Conservation (phyloP, 2,888 invertebrate species). For the Cantharis rufa region DNA sequence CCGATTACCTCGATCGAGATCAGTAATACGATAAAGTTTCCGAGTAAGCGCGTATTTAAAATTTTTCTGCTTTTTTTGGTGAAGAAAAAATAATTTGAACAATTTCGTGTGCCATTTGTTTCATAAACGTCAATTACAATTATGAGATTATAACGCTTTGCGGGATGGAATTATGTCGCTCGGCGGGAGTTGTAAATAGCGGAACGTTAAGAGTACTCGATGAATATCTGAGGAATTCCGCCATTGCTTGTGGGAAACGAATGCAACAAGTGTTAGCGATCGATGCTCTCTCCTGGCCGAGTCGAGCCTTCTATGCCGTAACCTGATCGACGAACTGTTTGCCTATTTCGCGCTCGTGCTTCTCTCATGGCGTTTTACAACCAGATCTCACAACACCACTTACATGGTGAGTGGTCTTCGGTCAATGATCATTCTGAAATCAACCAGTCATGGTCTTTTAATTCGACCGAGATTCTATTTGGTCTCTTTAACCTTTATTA, state of each 20-base stretch:
- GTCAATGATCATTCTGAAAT: constrained; percentile 23
- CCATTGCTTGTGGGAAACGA: constrained; percentile 50
- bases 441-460: constrained; percentile 21
- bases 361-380: constrained; percentile 27
- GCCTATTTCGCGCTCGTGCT: constrained; percentile 32
- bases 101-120: not conserved
- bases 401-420: constrained; percentile 20
- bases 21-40: not conserved
- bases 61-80: not conserved
- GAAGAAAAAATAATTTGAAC: not conserved
- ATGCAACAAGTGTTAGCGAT: constrained; percentile 40
- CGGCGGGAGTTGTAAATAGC: constrained; percentile 8
- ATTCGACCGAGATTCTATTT: constrained; percentile 11
- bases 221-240: constrained; percentile 57
- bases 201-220: constrained; percentile 41
- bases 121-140: not conserved
- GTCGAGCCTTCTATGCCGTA: constrained; percentile 38
- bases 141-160: constrained; percentile 4
- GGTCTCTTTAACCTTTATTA: not conserved
- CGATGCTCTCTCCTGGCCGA: constrained; percentile 39
- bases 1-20: constrained; percentile 13
- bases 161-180: constrained; percentile 14
- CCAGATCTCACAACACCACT: constrained; percentile 18
- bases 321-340: constrained; percentile 23
- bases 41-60: not conserved